A percentile compares a stretch with the other conserved stretches of the same genome.
phyloP scores from a whole-genome alignment of 2,888 invertebrate genomes.

The Sphaerophoria rueppellii region DNA sequence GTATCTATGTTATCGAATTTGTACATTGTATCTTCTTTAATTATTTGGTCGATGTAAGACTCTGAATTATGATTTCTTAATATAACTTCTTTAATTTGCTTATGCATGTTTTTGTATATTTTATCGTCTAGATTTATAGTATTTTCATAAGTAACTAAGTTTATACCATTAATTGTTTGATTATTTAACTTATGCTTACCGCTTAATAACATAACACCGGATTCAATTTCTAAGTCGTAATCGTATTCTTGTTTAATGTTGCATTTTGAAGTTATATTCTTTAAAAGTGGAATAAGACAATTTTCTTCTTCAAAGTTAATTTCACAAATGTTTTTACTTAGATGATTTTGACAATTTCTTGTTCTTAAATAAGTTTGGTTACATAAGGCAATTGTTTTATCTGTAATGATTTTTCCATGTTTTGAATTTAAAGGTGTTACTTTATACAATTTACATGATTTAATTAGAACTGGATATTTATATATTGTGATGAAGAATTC shows the following conservation, averaged over 20 bases:
- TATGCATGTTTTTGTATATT: slow-evolving; percentile 8
- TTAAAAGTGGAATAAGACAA: slow-evolving; percentile 17
- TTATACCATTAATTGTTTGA: no score
- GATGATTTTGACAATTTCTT: slow-evolving; percentile 9
- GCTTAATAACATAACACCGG: no score
- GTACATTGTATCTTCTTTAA: slow-evolving; percentile 15
- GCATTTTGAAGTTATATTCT: slow-evolving; percentile 19
- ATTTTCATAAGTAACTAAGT: no score
- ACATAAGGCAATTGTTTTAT: slow-evolving; percentile 17
- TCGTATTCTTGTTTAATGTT: slow-evolving; percentile 13
- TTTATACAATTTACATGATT: slow-evolving; percentile 28
- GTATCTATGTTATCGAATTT: slow-evolving; percentile 23
- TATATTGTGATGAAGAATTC: no score
- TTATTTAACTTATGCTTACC: no score
- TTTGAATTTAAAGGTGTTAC: slow-evolving; percentile 14
- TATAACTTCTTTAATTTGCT: slow-evolving; percentile 18
- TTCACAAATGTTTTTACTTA: slow-evolving; percentile 13
- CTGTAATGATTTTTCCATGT: slow-evolving; percentile 9
- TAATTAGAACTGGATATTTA: slow-evolving; percentile 1
- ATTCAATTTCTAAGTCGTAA: slow-evolving; percentile 6
- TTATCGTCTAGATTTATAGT: no score
- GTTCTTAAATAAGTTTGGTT: slow-evolving; percentile 13
- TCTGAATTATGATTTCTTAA: slow-evolving; percentile 25
- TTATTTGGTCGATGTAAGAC: slow-evolving; percentile 19
- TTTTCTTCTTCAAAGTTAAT: slow-evolving; percentile 17